Conservation (phyloP, 2,888 invertebrate genomes). For the Oligia strigilis region DNA sequence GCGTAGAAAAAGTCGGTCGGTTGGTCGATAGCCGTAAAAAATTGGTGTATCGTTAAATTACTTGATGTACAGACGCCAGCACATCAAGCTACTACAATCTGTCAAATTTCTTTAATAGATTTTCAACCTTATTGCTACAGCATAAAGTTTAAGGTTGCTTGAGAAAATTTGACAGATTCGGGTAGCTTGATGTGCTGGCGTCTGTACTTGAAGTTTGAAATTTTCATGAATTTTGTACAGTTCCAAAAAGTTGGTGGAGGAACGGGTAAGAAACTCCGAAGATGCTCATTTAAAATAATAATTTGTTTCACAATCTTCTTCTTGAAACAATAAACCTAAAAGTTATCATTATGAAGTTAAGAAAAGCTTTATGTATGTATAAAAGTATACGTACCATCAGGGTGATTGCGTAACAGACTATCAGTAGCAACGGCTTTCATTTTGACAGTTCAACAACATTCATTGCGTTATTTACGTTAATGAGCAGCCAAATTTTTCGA, state of each 20-base stretch:
- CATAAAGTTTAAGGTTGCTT: too few relatives aligned
- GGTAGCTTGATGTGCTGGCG: too few relatives aligned
- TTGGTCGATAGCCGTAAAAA: not conserved
- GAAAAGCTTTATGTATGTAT: not conserved
- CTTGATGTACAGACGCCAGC: not conserved
- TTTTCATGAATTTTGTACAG: constrained; percentile 3
- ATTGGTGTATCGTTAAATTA: constrained; percentile 3
- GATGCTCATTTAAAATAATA: constrained; percentile 41
- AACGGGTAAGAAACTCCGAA: constrained; percentile 12
- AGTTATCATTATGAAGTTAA: constrained; percentile 9
- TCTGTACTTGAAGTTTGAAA: constrained; percentile 11
- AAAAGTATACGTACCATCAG: not conserved
- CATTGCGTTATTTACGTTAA: too few relatives aligned
- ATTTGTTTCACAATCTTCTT: constrained; percentile 39
- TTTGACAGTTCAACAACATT: too few relatives aligned
- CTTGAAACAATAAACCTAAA: constrained; percentile 22
- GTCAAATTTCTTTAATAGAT: too few relatives aligned
- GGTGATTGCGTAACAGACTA: too few relatives aligned
- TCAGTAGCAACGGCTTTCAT: too few relatives aligned
- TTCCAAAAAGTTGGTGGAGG: constrained; percentile 3
- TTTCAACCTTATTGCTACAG: too few relatives aligned
- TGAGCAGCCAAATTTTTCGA: not conserved
- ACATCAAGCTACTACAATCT: too few relatives aligned
- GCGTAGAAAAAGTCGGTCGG: not conserved
- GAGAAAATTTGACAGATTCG: too few relatives aligned